These are phyloP conservation scores for Halcyon senegalensis DNA, from an alignment of 2,113 vertebrate genomes.

Conservation along the genomic window DNA sequence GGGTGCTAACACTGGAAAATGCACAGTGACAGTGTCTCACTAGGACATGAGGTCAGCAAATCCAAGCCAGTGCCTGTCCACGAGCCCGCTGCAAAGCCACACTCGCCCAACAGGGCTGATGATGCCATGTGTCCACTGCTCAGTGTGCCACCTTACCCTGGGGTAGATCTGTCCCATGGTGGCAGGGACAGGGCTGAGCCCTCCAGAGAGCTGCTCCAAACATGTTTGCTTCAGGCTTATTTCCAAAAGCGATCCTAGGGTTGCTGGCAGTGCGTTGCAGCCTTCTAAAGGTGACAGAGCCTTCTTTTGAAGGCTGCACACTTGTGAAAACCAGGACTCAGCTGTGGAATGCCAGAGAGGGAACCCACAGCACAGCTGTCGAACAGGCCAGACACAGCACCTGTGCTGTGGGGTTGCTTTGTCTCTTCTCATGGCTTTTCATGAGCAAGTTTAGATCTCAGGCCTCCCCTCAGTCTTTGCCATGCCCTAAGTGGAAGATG, in stretches of 20 bases:
- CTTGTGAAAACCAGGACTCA: not conserved
- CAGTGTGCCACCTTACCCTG: not conserved
- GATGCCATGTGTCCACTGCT: not conserved
- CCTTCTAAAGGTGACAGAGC: not conserved
- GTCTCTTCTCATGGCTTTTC: not conserved
- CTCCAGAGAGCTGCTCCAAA: not conserved
- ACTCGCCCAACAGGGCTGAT: not conserved
- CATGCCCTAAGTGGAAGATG: not conserved
- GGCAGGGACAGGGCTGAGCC: not conserved
- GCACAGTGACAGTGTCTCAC: not conserved
- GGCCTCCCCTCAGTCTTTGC: not conserved
- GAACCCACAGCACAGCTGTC: not conserved
- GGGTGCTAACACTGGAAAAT: not conserved
- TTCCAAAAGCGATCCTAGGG: not conserved
- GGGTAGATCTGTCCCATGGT: too few relatives aligned
- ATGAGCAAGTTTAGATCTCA: rapidly evolving
- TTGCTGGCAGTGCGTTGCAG: not conserved
- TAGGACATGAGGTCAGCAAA: too few relatives aligned
- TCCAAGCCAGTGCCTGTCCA: not conserved
- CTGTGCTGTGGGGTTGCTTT: not conserved
- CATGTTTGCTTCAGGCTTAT: not conserved
- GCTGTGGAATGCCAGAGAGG: not conserved
- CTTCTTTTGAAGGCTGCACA: not conserved
- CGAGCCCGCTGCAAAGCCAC: not conserved
- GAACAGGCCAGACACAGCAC: not conserved